phyloP scores from a whole-genome alignment of 2,113 vertebrate species.

The Tachysurus vachellii region DNA sequence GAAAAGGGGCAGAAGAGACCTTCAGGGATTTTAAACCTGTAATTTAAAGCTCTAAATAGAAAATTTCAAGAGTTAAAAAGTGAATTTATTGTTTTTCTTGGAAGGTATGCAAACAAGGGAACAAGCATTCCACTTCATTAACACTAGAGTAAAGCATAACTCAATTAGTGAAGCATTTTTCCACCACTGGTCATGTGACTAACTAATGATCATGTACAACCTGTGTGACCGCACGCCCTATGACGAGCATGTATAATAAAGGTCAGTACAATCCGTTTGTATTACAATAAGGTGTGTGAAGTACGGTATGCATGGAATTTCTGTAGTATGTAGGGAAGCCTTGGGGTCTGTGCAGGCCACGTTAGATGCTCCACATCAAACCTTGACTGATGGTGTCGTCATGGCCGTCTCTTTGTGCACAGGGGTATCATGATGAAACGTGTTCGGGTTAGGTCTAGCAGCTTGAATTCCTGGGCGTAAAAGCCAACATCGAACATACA shows the following conservation, averaged over 20 bases:
- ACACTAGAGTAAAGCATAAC: not conserved
- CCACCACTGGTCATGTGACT: not conserved
- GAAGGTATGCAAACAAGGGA: not conserved
- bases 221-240: not conserved
- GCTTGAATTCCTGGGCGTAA: no score
- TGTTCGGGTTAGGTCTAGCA: not conserved
- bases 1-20: not conserved
- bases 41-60: not conserved
- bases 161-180: not conserved
- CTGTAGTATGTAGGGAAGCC: not conserved
- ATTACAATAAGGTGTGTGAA: not conserved
- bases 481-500: not conserved
- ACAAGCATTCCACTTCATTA: not conserved
- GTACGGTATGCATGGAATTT: not conserved
- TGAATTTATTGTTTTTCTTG: not conserved
- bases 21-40: not conserved
- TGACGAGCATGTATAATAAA: not conserved
- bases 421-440: not conserved
- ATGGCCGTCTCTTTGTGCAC: not conserved
- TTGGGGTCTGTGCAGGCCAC: not conserved
- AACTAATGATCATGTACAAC: not conserved
- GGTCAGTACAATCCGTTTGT: not conserved
- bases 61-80: not conserved
- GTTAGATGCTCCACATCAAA: not conserved
- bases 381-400: not conserved